These are phyloP conservation scores for Neolamprologus hecqui DNA, from an alignment of 2,113 vertebrate genomes.

Conservation along the genomic window DNA sequence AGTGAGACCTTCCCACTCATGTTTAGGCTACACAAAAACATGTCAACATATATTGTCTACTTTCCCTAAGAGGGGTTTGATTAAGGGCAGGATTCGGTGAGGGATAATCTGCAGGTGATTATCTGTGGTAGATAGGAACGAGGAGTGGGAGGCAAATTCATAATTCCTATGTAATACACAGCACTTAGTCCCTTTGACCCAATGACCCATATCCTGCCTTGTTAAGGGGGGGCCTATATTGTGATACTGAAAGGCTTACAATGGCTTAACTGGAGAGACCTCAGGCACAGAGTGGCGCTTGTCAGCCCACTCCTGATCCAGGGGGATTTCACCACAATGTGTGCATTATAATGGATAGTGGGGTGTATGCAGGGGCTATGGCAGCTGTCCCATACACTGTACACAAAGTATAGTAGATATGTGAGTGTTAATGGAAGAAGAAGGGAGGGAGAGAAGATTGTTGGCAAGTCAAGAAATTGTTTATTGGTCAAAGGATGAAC, in stretches of 20 bases:
- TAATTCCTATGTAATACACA: slow-evolving; percentile 62
- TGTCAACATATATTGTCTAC: slow-evolving; percentile 18
- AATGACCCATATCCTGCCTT: slow-evolving; percentile 61
- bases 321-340: slow-evolving; percentile 59
- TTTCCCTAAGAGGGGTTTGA: slow-evolving; percentile 50
- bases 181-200: slow-evolving; percentile 55
- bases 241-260: slow-evolving; percentile 63
- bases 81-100: slow-evolving; percentile 37
- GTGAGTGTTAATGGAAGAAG: background rate
- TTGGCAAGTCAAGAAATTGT: slow-evolving; percentile 10
- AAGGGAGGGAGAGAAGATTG: background rate
- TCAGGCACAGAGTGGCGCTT: slow-evolving; percentile 59
- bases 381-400: slow-evolving; percentile 51
- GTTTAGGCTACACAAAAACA: slow-evolving; percentile 22
- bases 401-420: slow-evolving; percentile 8
- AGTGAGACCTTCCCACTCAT: background rate
- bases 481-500: background rate
- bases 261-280: slow-evolving; percentile 63
- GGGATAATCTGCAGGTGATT: slow-evolving; percentile 62
- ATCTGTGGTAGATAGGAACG: slow-evolving; percentile 24
- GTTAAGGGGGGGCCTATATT: slow-evolving; percentile 46
- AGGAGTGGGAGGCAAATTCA: slow-evolving; percentile 27
- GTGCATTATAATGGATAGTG: slow-evolving; percentile 51
- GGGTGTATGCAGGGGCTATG: slow-evolving; percentile 32
- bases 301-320: slow-evolving; percentile 56